phyloP scores from a whole-genome alignment of 2,797 vertebrate species.

The Urosaurus nigricauda region DNA sequence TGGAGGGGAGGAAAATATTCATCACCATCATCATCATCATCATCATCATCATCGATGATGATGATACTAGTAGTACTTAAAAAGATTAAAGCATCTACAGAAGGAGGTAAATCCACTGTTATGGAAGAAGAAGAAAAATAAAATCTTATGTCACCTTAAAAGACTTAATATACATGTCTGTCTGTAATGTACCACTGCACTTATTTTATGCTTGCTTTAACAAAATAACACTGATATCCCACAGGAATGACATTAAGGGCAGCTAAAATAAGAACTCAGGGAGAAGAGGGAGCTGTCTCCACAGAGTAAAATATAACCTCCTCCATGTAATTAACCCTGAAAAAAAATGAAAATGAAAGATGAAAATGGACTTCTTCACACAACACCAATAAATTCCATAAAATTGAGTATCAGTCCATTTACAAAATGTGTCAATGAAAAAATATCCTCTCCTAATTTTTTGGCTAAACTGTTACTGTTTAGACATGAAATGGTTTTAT shows the following conservation, averaged over 20 bases:
- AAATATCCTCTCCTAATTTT: not conserved
- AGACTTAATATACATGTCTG: not conserved
- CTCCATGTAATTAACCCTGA: not conserved
- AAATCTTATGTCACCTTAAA: not conserved
- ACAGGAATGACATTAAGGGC: not conserved
- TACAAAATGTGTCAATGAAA: not conserved
- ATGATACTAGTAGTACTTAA: not conserved
- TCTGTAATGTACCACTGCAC: not conserved
- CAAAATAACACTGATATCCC: not conserved
- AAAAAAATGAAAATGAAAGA: not conserved
- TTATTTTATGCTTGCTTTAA: not conserved
- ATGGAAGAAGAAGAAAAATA: not conserved
- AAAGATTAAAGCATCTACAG: not conserved
- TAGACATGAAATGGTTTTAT: not conserved
- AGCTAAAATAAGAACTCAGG: not conserved
- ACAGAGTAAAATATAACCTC: not conserved
- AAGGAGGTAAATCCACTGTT: not conserved
- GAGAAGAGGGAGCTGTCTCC: not conserved
- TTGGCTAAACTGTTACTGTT: not conserved
- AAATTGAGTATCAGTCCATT: not conserved
- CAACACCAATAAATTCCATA: not conserved
- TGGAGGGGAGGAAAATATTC: no score
- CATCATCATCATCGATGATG: no score
- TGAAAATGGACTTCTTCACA: not conserved
- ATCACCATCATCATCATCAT: no score